Evolutionary conservation across 2,113 vertebrate species (phyloP), one percentile per base, ranked within the genome.

Genomic region (Tupaia chinensis): DNA sequence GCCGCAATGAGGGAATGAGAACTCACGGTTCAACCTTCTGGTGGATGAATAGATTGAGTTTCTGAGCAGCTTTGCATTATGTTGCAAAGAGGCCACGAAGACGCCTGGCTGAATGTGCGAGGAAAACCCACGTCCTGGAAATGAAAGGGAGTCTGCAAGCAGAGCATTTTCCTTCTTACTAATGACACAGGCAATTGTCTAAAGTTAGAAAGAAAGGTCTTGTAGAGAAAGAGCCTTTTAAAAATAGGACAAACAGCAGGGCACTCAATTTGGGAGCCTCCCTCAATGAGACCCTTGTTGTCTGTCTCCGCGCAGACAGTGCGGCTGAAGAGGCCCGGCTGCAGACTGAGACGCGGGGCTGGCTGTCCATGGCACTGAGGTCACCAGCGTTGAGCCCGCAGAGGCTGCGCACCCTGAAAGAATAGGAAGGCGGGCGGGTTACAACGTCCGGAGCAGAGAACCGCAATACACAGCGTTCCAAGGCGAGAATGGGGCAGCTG

Each of bases 271-370:
- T 89, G 63, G 82, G 93, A 91, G 68, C 70, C 63, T 94, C 80
- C 85, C n/a, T 96, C 94, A 96, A 83, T 77, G 76, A 89, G 22
- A 54, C 72, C 25, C 11, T 96, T 94, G 23, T 97, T 83, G 66
- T 87, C 82, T 76, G 81, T 96, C 90, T 88, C 6, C 9, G 97
- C 98, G 63, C 96, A 99, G 99, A 99, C 95, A 99, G 99, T 7
- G 98, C 99, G 0, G 99, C 99, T 27, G 99, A 99, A 94, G 99
- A 99, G 98, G 99, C 99, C 0, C 99, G 99, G 3, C 98, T 99
- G 74, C 98, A 98, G 86, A 98, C 99, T 0, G 99, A 94, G 99
- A 99, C 78, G 98, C 98, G 76, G 98, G 99, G 80, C 97, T 99
- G 93, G 98, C 99, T 78, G 99, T 99, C 85, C 99, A 99, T 10